Evolutionary conservation across 1,140 invertebrate genomes (phyloP).

Genomic region (Pteromalus puparum): DNA sequence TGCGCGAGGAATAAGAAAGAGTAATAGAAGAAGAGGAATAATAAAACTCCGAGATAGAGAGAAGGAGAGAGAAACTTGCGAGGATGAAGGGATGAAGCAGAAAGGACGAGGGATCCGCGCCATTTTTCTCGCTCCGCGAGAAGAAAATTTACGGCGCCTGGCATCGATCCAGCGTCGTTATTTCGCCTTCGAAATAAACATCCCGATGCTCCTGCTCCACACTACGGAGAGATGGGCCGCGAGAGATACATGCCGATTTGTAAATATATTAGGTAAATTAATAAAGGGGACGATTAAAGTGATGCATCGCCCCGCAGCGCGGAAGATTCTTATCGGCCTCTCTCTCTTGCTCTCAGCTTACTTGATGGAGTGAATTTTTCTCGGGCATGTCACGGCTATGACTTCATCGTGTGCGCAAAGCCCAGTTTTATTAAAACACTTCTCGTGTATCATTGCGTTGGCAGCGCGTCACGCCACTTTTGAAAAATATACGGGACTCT

Average conservation of each 20-base stretch:
- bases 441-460: no score
- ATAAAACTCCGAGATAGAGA: slow-evolving; percentile 55
- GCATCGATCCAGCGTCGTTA: slow-evolving; percentile 73
- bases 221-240: background rate
- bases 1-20: slow-evolving; percentile 25
- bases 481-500: no score
- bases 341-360: no score
- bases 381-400: background rate
- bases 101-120: slow-evolving; percentile 67
- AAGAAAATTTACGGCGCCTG: slow-evolving; percentile 72
- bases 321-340: slow-evolving; percentile 10
- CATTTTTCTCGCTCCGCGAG: slow-evolving; percentile 70
- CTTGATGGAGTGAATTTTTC: background rate
- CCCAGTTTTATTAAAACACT: background rate
- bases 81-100: slow-evolving; percentile 50
- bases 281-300: slow-evolving; percentile 25
- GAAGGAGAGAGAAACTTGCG: background rate
- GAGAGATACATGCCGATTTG: slow-evolving; percentile 17
- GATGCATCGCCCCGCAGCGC: background rate
- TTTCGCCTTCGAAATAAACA: slow-evolving; percentile 73
- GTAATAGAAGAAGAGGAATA: slow-evolving; percentile 21
- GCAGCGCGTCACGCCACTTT: no score
- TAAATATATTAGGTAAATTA: slow-evolving; percentile 42
- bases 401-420: background rate
- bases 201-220: slow-evolving; percentile 53